Percentiles rank a stretch among this genome's conserved stretches.
phyloP scores from a whole-genome alignment of 2,797 vertebrate genomes.

The Galaxias olidus region DNA sequence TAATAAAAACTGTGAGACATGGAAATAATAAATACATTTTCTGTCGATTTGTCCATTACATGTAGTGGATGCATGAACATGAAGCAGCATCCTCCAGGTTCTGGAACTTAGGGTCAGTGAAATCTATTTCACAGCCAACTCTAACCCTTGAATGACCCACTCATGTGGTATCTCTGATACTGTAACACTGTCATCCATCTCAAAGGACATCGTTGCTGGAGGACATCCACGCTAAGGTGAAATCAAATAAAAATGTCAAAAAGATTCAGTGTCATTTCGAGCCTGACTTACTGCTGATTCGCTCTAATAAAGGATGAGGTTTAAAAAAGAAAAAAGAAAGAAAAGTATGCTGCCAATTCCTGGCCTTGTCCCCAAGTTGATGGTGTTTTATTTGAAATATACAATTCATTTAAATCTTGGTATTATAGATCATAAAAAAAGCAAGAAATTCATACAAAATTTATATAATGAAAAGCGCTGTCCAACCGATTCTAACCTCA shows the following conservation, averaged over 20 bases:
- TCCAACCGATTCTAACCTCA: neutral
- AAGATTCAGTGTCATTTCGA: conserved; percentile 16
- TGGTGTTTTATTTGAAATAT: no score
- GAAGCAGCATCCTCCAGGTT: neutral
- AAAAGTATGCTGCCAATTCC: no score
- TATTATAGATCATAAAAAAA: neutral
- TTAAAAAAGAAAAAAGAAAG: no score
- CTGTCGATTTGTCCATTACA: no score
- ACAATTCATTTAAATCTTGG: no score
- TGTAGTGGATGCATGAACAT: neutral
- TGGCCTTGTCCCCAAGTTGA: no score
- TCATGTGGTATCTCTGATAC: conserved; percentile 8
- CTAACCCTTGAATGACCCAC: conserved; percentile 21
- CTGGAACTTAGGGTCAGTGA: neutral
- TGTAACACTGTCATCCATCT: conserved; percentile 27
- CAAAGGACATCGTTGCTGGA: conserved; percentile 27
- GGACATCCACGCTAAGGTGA: conserved; percentile 33
- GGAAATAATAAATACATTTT: no score
- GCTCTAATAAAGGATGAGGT: neutral
- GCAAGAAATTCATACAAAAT: conserved; percentile 16
- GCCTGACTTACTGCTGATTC: neutral
- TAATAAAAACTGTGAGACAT: no score
- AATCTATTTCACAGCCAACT: conserved; percentile 27
- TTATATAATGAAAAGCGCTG: no score
- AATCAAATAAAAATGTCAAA: conserved; percentile 41